Base-by-base conservation (phyloP, 1,140 invertebrate species). In the Zelostemma sp. region DNA sequence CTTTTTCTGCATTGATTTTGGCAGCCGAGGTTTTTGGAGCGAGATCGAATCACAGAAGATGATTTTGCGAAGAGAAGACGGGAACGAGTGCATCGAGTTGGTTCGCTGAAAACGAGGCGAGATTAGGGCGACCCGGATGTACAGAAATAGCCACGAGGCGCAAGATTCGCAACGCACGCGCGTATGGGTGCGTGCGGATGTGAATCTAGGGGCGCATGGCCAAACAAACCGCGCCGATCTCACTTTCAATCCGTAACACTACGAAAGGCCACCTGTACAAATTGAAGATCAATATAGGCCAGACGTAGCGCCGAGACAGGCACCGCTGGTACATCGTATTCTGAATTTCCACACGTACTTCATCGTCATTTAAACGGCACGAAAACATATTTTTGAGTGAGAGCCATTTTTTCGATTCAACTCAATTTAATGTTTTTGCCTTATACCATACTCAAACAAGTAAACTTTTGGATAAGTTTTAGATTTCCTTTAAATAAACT, bases 101-200 rank as follows among this genome's bases (percentile, higher is more conserved):
- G 16, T 55, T 45, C 15, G 61, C 59, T 53, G 50, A 60, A 57
- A 62, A 66, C 33, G 59, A 54, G 50, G 50, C 47, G 25, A 68
- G 48, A 60, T 72, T 49, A 41, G 12, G 18, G 48, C 66, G 73
- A 80, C 79, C 79, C 80, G 80, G 80, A 80, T 80, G 73, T 78
- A 80, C 79, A 50, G 68, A 55, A 80, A 80, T 80, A 81, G 74
- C 68, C 28, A 62, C 61, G 48, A 60, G 68, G 67, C 65, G 71
- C 73, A 74, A 80, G 77, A 76, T 76, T 74, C 69, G 60, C 58
- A 16, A 33, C 45, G 25, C 53, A 59, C 65, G 66, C 64, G 67
- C 18, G 56, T 61, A 49, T 59, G 61, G 43, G 60, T 62, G 63
- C 68, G 72, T 65, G 68, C 57, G 51, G 49, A 58, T 59, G 56